A percentile compares a stretch with the other conserved stretches of the same genome.
Conservation (phyloP, 1,140 invertebrate species). For the Venturia canescens region DNA sequence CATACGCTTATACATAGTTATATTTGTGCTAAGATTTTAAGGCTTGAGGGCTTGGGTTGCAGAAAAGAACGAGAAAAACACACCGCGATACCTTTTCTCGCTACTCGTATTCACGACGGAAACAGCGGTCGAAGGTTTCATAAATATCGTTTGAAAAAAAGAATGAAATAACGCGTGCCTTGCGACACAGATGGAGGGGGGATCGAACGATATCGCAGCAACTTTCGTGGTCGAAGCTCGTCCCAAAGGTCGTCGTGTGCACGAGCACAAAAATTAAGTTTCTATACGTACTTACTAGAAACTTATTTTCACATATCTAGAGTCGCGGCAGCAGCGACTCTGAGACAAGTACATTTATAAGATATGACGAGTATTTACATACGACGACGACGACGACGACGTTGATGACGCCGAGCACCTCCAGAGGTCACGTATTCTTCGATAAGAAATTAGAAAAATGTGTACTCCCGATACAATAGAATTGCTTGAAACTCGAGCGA, state of each 20-base stretch:
- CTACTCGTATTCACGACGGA: slow-evolving; percentile 1
- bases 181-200: background rate
- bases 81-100: background rate
- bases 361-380: too few relatives aligned
- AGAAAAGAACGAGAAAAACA: background rate
- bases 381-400: too few relatives aligned
- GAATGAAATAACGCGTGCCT: background rate
- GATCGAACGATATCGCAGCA: background rate
- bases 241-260: background rate
- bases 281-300: background rate
- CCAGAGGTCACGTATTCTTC: background rate
- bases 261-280: background rate
- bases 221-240: background rate
- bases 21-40: slow-evolving; percentile 1
- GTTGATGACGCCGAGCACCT: background rate
- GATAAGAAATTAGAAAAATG: background rate
- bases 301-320: background rate
- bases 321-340: too few relatives aligned
- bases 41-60: background rate
- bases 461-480: background rate
- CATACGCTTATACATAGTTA: too few relatives aligned
- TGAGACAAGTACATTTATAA: too few relatives aligned
- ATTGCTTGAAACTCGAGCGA: background rate
- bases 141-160: background rate
- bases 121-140: background rate